phyloP scores from a whole-genome alignment of 1,140 invertebrate species.

The Globodera ellingtonae region DNA sequence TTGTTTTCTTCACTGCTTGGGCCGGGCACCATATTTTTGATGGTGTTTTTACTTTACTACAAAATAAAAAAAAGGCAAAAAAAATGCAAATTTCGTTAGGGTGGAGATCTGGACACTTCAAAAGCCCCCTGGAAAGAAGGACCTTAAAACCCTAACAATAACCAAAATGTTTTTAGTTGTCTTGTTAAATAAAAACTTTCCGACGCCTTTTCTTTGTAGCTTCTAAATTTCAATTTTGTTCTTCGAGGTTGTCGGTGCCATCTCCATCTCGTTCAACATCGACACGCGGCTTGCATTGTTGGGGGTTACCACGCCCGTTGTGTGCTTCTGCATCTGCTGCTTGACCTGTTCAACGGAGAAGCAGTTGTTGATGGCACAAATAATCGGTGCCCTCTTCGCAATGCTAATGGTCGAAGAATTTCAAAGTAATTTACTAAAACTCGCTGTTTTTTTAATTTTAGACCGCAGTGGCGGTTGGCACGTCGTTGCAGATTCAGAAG shows the following conservation, averaged over 20 bases:
- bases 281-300: slow-evolving; percentile 58
- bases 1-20: slow-evolving; percentile 71
- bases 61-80: too few species aligned
- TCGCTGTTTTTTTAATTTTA: neutral
- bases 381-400: slow-evolving; percentile 59
- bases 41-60: slow-evolving; percentile 61
- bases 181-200: too few species aligned
- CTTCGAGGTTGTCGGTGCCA: slow-evolving; percentile 70
- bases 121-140: too few species aligned
- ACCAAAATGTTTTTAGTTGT: too few species aligned
- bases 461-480: slow-evolving; percentile 61
- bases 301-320: slow-evolving; percentile 63
- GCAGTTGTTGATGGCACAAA: slow-evolving; percentile 58
- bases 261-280: slow-evolving; percentile 70
- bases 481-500: slow-evolving; percentile 77
- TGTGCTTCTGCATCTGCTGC: slow-evolving; percentile 60
- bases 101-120: too few species aligned
- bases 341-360: slow-evolving; percentile 51
- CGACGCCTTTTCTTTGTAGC: too few species aligned
- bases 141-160: too few species aligned
- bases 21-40: slow-evolving; percentile 73
- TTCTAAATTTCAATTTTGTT: neutral
- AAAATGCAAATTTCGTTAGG: too few species aligned
- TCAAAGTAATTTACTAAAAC: neutral
- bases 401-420: slow-evolving; percentile 54